Percentiles rank a stretch among this genome's conserved stretches.
phyloP scores from a whole-genome alignment of 2,113 vertebrate genomes.

The Psittacara wagleri region DNA sequence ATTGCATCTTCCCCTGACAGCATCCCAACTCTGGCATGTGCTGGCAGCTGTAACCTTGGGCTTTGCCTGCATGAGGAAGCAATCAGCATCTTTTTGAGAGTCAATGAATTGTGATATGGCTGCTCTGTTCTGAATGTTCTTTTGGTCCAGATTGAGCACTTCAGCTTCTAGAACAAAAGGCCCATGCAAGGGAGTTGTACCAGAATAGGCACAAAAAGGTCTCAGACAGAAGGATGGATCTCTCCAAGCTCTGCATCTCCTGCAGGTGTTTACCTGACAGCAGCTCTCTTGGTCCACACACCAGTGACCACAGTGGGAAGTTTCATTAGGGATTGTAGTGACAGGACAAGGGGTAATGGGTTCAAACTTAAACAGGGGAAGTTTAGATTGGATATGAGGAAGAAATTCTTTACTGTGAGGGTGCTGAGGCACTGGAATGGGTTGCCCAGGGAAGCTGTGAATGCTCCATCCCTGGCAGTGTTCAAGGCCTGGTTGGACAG shows the following conservation, averaged over 20 bases:
- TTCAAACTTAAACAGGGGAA: too few relatives aligned
- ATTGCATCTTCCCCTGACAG: not conserved
- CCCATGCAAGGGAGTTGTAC: rapidly evolving
- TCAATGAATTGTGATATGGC: not conserved
- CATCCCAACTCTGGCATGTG: not conserved
- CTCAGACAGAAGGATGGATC: not conserved
- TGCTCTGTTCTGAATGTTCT: not conserved
- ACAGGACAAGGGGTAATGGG: too few relatives aligned
- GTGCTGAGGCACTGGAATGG: too few relatives aligned
- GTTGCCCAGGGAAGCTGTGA: too few relatives aligned
- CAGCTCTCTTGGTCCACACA: not conserved
- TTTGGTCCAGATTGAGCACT: not conserved
- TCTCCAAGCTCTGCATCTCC: not conserved
- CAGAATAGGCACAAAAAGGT: not conserved
- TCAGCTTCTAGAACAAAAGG: not conserved
- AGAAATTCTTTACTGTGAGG: too few relatives aligned
- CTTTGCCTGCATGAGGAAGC: not conserved
- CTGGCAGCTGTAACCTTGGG: not conserved
- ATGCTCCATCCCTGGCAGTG: too few relatives aligned
- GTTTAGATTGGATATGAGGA: too few relatives aligned
- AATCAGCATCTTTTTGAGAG: not conserved
- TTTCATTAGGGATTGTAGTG: too few relatives aligned
- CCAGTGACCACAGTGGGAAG: not conserved
- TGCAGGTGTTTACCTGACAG: not conserved
- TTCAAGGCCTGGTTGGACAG: too few relatives aligned